phyloP scores from a whole-genome alignment of 1,140 invertebrate species.

The Drosophila lowei region DNA sequence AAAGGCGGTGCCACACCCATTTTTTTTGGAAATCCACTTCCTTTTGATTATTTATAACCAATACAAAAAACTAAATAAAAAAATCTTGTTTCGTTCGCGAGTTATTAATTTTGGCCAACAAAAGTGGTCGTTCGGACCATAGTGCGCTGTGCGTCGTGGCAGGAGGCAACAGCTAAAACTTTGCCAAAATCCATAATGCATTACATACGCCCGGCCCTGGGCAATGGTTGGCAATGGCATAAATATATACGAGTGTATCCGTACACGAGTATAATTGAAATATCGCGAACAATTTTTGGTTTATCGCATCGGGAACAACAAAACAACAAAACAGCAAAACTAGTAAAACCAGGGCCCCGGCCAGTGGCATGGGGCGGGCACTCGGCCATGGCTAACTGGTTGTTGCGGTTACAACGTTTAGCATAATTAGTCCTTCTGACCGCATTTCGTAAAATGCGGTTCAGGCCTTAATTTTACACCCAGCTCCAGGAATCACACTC shows the following conservation, averaged over 20 bases:
- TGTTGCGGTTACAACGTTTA: conserved; percentile 73
- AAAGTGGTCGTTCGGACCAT: too few relatives aligned
- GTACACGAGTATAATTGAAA: conserved; percentile 69
- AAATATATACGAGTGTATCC: conserved; percentile 4
- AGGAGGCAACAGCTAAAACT: conserved; percentile 19
- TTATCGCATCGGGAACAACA: conserved; percentile 55
- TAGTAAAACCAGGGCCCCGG: conserved; percentile 1
- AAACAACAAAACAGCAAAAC: conserved; percentile 10
- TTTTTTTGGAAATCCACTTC: too few relatives aligned
- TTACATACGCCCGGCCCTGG: conserved; percentile 33
- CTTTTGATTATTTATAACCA: too few relatives aligned
- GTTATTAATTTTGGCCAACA: too few relatives aligned
- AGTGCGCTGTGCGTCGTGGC: too few relatives aligned
- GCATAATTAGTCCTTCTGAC: conserved; percentile 76
- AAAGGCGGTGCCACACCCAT: too few relatives aligned
- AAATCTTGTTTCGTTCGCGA: too few relatives aligned
- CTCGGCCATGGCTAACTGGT: conserved; percentile 67
- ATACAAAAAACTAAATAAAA: too few relatives aligned
- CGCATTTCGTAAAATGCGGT: conserved; percentile 72
- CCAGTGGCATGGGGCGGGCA: conserved; percentile 13
- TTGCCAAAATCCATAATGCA: conserved; percentile 71
- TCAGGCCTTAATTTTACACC: conserved; percentile 27
- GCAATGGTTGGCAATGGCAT: neutral
- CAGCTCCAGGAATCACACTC: conserved; percentile 21
- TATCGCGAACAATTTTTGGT: conserved; percentile 69